Evolutionary conservation across 2,797 vertebrate genomes (phyloP).

Genomic region (Diceros bicornis): DNA sequence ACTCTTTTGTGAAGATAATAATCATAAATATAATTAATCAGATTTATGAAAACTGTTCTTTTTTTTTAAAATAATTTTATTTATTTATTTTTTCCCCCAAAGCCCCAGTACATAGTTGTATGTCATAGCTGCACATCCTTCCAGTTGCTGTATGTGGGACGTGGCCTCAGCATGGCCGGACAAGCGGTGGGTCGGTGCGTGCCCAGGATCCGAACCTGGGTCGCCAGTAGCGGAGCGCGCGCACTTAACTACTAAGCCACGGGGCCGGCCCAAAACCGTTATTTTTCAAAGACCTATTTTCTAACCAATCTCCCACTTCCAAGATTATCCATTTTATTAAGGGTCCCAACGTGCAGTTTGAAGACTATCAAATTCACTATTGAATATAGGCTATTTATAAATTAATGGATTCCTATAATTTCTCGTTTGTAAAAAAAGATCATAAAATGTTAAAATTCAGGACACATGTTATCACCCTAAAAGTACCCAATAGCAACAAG

Average conservation of each 20-base stretch:
- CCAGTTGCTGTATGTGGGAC: no score
- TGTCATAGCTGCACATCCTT: no score
- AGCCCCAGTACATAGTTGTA: no score
- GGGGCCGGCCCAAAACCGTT: no score
- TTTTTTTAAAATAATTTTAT: no score
- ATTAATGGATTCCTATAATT: neutral
- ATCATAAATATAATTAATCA: constrained; percentile 2
- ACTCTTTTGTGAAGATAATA: neutral
- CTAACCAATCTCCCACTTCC: neutral
- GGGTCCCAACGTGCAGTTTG: neutral
- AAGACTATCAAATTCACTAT: constrained; percentile 54
- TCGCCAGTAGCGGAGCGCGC: no score
- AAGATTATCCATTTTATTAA: constrained; percentile 31
- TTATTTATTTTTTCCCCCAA: no score
- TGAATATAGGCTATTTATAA: neutral
- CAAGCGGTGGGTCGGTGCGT: no score
- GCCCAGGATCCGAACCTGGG: no score
- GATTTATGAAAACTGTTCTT: constrained; percentile 1
- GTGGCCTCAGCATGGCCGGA: no score
- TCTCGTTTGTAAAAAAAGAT: neutral
- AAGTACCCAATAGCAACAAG: neutral
- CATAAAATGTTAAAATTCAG: neutral
- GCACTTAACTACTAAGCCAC: no score
- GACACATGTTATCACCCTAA: neutral
- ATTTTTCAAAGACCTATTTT: constrained; percentile 64